A percentile compares a stretch with the other conserved stretches of the same genome.
Evolutionary conservation across 1,140 invertebrate species (phyloP).

Genomic region (Zophobas atratus): DNA sequence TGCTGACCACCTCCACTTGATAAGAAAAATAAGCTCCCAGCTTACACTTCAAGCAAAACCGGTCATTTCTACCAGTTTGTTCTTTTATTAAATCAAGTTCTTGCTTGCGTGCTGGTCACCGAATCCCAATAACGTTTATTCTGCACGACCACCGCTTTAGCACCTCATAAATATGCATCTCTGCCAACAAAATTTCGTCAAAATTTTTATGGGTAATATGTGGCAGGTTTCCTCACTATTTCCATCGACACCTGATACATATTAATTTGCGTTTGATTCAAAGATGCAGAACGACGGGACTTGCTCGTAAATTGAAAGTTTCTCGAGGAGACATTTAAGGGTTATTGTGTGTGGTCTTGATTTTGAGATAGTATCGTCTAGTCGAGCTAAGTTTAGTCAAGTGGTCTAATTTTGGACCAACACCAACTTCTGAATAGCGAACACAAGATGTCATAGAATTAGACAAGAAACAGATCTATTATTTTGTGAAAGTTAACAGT

Average conservation of each 20-base stretch:
- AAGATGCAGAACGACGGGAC: background rate
- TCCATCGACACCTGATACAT: slow-evolving; percentile 19
- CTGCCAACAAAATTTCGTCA: slow-evolving; percentile 19
- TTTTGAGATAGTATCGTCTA: slow-evolving; percentile 27
- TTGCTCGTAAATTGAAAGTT: background rate
- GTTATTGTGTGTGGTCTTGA: background rate
- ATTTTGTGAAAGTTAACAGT: background rate
- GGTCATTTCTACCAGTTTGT: slow-evolving; percentile 27
- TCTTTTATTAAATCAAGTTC: slow-evolving; percentile 30
- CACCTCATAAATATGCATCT: slow-evolving; percentile 43
- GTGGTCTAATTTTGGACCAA: slow-evolving; percentile 5
- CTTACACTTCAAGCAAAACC: slow-evolving; percentile 12
- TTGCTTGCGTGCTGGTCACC: slow-evolving; percentile 32
- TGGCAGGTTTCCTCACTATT: slow-evolving; percentile 12
- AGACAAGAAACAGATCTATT: slow-evolving; percentile 28
- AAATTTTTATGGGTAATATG: slow-evolving; percentile 34
- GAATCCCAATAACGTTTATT: slow-evolving; percentile 42
- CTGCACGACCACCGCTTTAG: slow-evolving; percentile 28
- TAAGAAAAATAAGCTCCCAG: slow-evolving; percentile 33
- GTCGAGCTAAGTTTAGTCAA: slow-evolving; percentile 16
- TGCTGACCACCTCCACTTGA: slow-evolving; percentile 23
- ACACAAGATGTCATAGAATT: background rate
- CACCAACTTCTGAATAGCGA: slow-evolving; percentile 11
- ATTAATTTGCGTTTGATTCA: slow-evolving; percentile 8
- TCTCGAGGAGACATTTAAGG: background rate